These are phyloP conservation scores for Dallia pectoralis DNA, from an alignment of 2,797 vertebrate species.

Conservation along the genomic window DNA sequence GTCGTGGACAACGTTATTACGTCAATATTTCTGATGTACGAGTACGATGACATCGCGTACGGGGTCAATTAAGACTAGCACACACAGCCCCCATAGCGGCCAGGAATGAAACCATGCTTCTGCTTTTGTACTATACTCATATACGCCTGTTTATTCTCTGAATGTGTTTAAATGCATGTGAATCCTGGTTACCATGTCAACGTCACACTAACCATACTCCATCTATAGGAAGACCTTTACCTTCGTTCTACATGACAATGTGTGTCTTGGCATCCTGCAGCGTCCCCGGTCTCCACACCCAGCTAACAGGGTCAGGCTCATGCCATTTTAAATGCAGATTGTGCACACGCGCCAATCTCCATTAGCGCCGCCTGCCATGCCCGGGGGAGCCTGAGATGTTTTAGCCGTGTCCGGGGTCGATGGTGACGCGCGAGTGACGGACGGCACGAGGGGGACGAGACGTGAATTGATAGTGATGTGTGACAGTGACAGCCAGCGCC, in stretches of 20 bases:
- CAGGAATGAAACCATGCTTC: no score
- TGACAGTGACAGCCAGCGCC: conserved; percentile 59
- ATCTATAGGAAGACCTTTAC: no score
- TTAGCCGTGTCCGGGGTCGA: conserved; percentile 31
- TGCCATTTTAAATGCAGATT: conserved; percentile 28
- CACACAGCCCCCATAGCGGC: no score
- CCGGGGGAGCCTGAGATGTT: conserved; percentile 13
- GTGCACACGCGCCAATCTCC: conserved; percentile 29
- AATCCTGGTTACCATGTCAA: no score
- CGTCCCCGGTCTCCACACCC: background rate
- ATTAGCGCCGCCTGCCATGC: conserved; percentile 35
- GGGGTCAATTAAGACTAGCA: no score
- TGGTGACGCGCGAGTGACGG: conserved; percentile 54
- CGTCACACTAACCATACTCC: no score
- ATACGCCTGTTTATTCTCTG: no score
- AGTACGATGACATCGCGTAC: no score
- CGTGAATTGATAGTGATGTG: conserved; percentile 62
- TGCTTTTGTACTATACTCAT: no score
- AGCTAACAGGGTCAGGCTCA: conserved; percentile 5
- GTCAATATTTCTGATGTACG: no score
- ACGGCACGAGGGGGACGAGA: conserved; percentile 25
- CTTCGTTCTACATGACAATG: background rate
- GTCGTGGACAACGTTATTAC: no score
- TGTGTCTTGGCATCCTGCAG: background rate
- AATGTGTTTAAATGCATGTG: no score